Conservation (phyloP, 2,888 invertebrate genomes). For the Maniola hyperantus region DNA sequence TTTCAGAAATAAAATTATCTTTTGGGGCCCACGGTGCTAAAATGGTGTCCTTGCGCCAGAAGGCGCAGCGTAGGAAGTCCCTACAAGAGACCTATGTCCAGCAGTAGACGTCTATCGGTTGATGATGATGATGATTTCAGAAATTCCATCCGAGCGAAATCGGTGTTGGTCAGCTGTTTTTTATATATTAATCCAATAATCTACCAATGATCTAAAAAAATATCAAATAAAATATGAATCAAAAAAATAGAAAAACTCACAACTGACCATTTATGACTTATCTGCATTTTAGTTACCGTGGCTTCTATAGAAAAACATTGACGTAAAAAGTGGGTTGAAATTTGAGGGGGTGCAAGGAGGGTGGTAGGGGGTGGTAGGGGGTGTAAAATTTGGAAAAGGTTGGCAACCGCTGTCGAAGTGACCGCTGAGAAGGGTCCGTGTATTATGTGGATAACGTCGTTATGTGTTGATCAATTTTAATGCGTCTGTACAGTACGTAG, state of each 20-base stretch:
- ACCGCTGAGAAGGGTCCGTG: constrained; percentile 80
- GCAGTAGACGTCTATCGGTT: too few species aligned
- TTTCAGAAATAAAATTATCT: too few species aligned
- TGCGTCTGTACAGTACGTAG: constrained; percentile 45
- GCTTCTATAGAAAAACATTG: constrained; percentile 81
- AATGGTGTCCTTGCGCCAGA: too few species aligned
- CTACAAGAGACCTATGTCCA: too few species aligned
- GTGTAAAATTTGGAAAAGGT: constrained; percentile 63
- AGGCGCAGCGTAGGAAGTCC: too few species aligned
- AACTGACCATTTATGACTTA: background rate
- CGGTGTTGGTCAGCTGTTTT: too few species aligned
- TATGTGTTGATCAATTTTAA: constrained; percentile 83
- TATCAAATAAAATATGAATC: too few species aligned
- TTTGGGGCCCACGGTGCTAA: too few species aligned
- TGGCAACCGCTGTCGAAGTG: constrained; percentile 79
- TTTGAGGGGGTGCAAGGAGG: constrained; percentile 53
- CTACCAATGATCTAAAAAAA: too few species aligned
- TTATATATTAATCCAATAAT: too few species aligned
- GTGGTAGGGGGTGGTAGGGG: constrained; percentile 1
- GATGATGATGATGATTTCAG: too few species aligned
- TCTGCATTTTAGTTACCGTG: constrained; percentile 49
- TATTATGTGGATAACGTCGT: constrained; percentile 79
- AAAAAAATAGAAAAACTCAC: background rate
- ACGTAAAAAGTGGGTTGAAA: constrained; percentile 80
- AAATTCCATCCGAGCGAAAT: too few species aligned